Evolutionary conservation across 2,888 invertebrate species (phyloP), one percentile per base, ranked within the genome.

Genomic region (Augochlorella aurata): DNA sequence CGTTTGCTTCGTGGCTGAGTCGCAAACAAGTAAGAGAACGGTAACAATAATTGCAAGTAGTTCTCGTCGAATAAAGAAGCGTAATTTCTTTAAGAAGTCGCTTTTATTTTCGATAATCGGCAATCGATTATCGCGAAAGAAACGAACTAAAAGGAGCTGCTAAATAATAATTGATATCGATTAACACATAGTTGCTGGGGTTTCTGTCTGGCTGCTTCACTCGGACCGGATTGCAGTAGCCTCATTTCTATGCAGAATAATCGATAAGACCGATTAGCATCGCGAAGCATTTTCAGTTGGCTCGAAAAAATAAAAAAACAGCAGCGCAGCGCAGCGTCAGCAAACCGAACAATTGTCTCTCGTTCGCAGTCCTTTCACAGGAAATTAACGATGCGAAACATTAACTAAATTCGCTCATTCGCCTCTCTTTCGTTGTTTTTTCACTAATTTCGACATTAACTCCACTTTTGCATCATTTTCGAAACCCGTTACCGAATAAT

Each of bases 261-360:
- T 82, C 82, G 82, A 82, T 82, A 82, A 21, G 47, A 61, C 45
- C 77, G 77, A 81, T 81, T 74, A 81, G 69, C 70, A 50, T 8
- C 16, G 65, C 49, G 38, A 12, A 52, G 61, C 52, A 44, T 74
- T 81, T 66, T 77, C 58, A 52, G 38, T 80, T 65, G 12, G 44
- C 58, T 38, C 63, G 58, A 29, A 54, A 61, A 75, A 21, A 16
- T 7, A 24, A 52, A 45, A 63, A n/a, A 44, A 66, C n/a, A 54
- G 7, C n/a, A n/a, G 8, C 16, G 50, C 50, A 9, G 50, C 50
- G 18, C 14, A 49, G 24, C 16, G 29, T 3, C 38, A 38, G 38
- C 38, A 38, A 63, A 52, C 14, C 16, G n/a, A 58, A 29, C 50
- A 54, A 54, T 54, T 54, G 54, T 54, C 21, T 21, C 54, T 10